These are phyloP conservation scores for Phyllotreta cruciferae DNA, from an alignment of 2,888 invertebrate species.

Conservation along the genomic window DNA sequence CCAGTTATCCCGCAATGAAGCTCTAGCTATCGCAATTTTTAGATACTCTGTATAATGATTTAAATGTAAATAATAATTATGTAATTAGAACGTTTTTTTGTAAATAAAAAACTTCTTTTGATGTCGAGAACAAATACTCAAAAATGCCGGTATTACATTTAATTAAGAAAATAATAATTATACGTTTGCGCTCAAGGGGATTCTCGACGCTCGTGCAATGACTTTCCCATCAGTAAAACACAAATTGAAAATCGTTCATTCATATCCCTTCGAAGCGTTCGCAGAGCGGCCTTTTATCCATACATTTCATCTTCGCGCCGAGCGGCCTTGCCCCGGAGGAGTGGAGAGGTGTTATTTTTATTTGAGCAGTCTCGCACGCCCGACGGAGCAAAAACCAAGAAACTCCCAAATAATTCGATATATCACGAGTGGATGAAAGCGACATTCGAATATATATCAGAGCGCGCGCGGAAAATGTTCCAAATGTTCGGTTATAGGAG, in stretches of 20 bases:
- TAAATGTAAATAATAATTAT: too few relatives aligned
- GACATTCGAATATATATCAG: constrained; percentile 12
- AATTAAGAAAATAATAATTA: too few relatives aligned
- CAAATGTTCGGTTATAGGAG: constrained; percentile 5
- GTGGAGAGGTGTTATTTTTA: constrained; percentile 11
- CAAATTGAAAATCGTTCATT: constrained; percentile 2
- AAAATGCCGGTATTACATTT: background rate
- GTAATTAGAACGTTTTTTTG: too few relatives aligned
- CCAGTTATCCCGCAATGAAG: too few relatives aligned
- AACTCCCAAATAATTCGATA: constrained; percentile 20
- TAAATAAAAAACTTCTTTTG: too few relatives aligned
- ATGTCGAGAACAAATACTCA: background rate
- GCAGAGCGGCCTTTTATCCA: background rate
- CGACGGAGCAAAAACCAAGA: constrained; percentile 13
- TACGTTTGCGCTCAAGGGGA: too few relatives aligned
- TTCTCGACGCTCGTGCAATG: too few relatives aligned
- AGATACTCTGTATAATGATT: too few relatives aligned
- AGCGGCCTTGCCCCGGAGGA: constrained; percentile 3
- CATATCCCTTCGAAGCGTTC: background rate
- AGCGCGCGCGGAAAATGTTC: constrained; percentile 3
- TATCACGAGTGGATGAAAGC: constrained; percentile 17
- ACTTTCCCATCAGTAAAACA: too few relatives aligned
- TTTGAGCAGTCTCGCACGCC: constrained; percentile 3
- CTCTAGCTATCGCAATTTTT: too few relatives aligned
- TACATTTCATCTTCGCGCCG: background rate